Evolutionary conservation across 2,113 vertebrate species (phyloP), one percentile per base, ranked within the genome.

Genomic region (Himantopus leucocephalus): DNA sequence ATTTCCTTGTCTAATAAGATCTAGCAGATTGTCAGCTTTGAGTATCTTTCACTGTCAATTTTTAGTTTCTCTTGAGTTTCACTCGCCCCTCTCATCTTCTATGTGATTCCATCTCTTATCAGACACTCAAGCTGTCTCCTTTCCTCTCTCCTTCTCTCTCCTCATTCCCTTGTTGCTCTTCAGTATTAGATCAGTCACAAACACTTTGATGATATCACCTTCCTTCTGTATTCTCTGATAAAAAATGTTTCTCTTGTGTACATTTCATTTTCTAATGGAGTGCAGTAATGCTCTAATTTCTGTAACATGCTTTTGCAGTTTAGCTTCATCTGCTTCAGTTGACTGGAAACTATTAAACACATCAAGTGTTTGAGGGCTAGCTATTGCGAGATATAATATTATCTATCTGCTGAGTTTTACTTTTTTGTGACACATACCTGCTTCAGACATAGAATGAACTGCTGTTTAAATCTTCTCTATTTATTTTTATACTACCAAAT

Each of bases 71-170:
- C 26, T 91, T 67, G 47, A 71, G 32, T 90, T 91, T 92, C 14
- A 34, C 5, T 75, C 43, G 24, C 30, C 83, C 12, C 12, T 92
- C 50, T 90, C 52, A 52, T 82, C 67, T 76, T 50, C 88, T 43
- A 72, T 73, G 27, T 56, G 75, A 90, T 92, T 94, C 58, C 32
- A 78, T 81, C 70, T 92, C 77, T 94, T 93, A 85, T 90, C 92
- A 90, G 78, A 60, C 53, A 71, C 64, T 94, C 52, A 90, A 70
- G 37, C 64, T 87, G 56, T 50, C 34, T 94, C 16, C 63, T 88
- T 92, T 91, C 76, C 80, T 83, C 45, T 47, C 34, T 83, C 23
- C 47, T 88, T 92, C 48, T 27, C 35, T 62, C 45, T 87, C 27
- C 5, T 81, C 35, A 66, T 92, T 91, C 64, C 74, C 56, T 78